phyloP scores from a whole-genome alignment of 2,888 invertebrate species.

The Acanthosepion esculentum region DNA sequence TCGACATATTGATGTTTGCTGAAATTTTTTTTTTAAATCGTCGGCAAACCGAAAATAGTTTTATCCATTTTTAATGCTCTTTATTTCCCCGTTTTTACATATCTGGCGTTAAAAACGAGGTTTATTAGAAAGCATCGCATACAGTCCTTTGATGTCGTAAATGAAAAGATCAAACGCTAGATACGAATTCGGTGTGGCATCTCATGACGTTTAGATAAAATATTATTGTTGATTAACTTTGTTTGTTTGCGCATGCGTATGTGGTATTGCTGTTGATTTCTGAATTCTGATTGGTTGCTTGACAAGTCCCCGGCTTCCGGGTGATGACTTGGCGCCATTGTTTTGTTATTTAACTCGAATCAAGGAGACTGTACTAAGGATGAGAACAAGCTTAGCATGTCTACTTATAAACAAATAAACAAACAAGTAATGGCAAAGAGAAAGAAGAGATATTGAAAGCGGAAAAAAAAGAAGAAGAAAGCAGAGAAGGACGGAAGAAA shows the following conservation, averaged over 20 bases:
- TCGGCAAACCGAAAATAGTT: not conserved
- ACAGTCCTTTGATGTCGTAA: not conserved
- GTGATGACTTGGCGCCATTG: not conserved
- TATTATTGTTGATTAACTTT: not conserved
- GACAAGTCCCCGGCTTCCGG: not conserved
- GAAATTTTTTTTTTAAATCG: not conserved
- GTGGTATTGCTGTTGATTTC: not conserved
- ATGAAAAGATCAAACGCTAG: not conserved
- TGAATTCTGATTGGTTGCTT: not conserved
- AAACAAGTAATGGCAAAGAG: not conserved
- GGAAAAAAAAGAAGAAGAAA: too few relatives aligned
- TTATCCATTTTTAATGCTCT: not conserved
- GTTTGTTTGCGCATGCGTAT: not conserved
- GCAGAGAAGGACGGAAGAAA: too few relatives aligned
- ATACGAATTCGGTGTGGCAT: not conserved
- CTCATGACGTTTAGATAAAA: not conserved
- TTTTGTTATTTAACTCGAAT: not conserved
- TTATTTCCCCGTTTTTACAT: not conserved
- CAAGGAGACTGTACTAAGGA: not conserved
- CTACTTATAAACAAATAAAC: not conserved
- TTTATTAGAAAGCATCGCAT: not conserved
- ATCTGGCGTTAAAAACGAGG: not conserved
- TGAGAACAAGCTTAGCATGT: not conserved
- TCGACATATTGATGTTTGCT: not conserved
- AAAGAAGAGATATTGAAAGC: not conserved